Evolutionary conservation across 2,113 vertebrate genomes (phyloP).

Genomic region (Cyanistes caeruleus): DNA sequence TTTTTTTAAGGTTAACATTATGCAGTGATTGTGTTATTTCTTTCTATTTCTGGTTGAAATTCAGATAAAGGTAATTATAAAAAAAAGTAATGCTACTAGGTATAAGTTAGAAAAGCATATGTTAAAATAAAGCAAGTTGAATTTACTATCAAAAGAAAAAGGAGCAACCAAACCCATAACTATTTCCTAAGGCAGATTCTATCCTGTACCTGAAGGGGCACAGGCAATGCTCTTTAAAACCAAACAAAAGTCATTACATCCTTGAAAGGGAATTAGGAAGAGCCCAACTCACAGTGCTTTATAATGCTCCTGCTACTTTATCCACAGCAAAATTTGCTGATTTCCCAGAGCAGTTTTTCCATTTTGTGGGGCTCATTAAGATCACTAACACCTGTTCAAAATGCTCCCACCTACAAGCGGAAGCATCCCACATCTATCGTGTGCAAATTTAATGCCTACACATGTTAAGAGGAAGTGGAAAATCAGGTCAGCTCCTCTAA

Average conservation of each 20-base stretch:
- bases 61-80: conserved; percentile 74
- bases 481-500: background rate
- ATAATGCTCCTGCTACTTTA: background rate
- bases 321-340: background rate
- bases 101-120: conserved; percentile 46
- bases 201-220: background rate
- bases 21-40: conserved; percentile 63
- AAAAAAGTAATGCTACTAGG: conserved; percentile 35
- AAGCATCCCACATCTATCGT: background rate
- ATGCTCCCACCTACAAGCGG: background rate
- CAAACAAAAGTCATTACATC: background rate
- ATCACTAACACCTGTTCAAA: background rate
- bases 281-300: background rate
- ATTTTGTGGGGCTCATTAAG: background rate
- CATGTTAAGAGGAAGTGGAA: background rate
- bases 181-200: background rate
- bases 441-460: background rate
- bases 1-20: conserved; percentile 41
- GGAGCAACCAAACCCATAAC: background rate
- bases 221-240: background rate
- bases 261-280: background rate
- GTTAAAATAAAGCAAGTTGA: conserved; percentile 53
- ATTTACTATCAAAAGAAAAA: conserved; percentile 24
- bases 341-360: background rate
- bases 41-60: conserved; percentile 69